Evolutionary conservation across 2,888 invertebrate genomes (phyloP), one percentile per base, ranked within the genome.

Genomic region (Eulithis testata): DNA sequence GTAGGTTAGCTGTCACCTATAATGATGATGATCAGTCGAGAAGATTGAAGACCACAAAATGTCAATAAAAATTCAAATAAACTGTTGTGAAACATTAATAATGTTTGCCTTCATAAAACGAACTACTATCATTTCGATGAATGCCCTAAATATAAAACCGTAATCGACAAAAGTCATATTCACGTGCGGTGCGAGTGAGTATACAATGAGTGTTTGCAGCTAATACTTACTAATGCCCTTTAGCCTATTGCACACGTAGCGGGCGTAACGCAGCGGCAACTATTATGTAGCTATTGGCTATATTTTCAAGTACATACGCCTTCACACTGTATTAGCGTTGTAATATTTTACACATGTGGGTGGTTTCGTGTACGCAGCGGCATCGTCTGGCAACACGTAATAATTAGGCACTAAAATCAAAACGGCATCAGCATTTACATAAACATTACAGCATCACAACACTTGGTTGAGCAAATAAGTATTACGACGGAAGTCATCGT

Each of bases 141-240:
- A 9, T 50, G 21, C 8, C 12, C 49, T 50, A 21, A 21, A 49
- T 49, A 4, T 31, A 31, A 31, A 31, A 31, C 31, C 31, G 31
- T 31, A 31, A 4, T 5, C 6, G 21, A 9, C 49, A 21, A 50
- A 50, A 50, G 49, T 50, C 21, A 27, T 49, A 49, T 14, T 47
- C 2, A 21, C 27, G 3, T 50, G 4, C 9, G n/a, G n/a, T 49
- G 9, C 49, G 11, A 50, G 3, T 31, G 4, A 31, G 31, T 31
- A 6, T 31, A 12, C n/a, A 12, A 4, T 40, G 71, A 73, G 66
- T 71, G 66, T 76, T 72, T 36, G 60, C 65, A 51, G 52, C 53
- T 61, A 66, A 67, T 70, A 63, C 61, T 68, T 70, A 63, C 61
- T 68, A 68, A 69, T 73, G 68, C 71, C 68, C 72, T 68, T 70